phyloP scores from a whole-genome alignment of 2,797 vertebrate genomes.

The Syngnathus acus region DNA sequence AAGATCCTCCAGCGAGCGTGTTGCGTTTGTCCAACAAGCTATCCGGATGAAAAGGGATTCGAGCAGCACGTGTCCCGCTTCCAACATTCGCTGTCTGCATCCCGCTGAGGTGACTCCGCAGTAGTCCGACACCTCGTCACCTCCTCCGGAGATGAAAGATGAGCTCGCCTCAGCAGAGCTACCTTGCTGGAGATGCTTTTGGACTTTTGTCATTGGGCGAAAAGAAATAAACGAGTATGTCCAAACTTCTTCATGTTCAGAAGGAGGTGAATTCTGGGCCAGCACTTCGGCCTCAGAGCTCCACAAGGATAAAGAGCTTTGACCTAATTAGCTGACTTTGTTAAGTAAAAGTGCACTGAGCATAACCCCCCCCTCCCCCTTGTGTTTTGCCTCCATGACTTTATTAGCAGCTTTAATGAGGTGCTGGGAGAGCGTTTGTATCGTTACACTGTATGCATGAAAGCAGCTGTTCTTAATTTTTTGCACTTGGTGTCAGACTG shows the following conservation, averaged over 20 bases:
- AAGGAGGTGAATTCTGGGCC: background rate
- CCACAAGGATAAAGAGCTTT: conserved; percentile 18
- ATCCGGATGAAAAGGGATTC: background rate
- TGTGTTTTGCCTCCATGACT: conserved; percentile 64
- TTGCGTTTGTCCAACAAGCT: background rate
- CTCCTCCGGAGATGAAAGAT: background rate
- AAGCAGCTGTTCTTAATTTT: background rate
- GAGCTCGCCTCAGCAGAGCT: background rate
- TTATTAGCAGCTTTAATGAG: conserved; percentile 7
- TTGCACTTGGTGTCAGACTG: too few relatives aligned
- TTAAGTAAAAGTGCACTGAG: conserved; percentile 35
- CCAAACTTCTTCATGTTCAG: background rate
- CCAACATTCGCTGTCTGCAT: background rate
- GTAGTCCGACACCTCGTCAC: background rate
- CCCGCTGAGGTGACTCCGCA: background rate
- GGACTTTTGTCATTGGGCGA: background rate
- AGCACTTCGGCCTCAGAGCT: conserved; percentile 3
- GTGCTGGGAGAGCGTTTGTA: background rate
- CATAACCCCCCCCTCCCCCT: background rate
- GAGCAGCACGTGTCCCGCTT: background rate
- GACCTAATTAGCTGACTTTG: conserved; percentile 44
- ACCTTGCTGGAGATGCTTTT: background rate
- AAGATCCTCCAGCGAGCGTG: background rate
- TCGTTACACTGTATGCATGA: background rate
- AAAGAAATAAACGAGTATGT: background rate